Conservation (phyloP, 2,797 vertebrate genomes). For the Macropus fuliginosus region DNA sequence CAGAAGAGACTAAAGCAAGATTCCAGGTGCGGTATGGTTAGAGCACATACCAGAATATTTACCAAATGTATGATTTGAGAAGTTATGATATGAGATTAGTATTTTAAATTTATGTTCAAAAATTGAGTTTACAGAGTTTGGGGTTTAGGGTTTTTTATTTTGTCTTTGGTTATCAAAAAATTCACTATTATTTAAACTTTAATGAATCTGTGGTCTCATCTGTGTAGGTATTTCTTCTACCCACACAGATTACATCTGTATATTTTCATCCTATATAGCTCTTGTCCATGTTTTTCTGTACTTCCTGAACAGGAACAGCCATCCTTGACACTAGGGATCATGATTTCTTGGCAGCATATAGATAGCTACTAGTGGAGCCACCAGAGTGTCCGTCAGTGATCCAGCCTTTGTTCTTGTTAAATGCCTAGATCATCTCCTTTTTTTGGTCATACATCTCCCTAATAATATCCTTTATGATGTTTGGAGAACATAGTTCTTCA, state of each 20-base stretch:
- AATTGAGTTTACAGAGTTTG: not conserved
- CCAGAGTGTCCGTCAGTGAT: not conserved
- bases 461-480: not conserved
- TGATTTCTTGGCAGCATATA: not conserved
- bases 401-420: not conserved
- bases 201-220: not conserved
- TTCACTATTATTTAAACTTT: not conserved
- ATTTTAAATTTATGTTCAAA: not conserved
- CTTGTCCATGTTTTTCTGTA: not conserved
- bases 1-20: not conserved
- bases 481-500: not conserved
- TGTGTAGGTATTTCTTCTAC: not conserved
- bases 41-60: not conserved
- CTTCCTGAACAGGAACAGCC: not conserved
- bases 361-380: not conserved
- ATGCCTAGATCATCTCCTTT: not conserved
- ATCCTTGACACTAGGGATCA: not conserved
- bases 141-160: not conserved
- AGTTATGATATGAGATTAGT: not conserved
- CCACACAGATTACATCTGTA: not conserved
- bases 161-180: not conserved
- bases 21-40: no score
- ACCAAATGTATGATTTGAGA: not conserved
- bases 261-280: not conserved
- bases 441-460: not conserved